phyloP scores from a whole-genome alignment of 2,797 vertebrate species.

The Periophthalmus magnuspinnatus region DNA sequence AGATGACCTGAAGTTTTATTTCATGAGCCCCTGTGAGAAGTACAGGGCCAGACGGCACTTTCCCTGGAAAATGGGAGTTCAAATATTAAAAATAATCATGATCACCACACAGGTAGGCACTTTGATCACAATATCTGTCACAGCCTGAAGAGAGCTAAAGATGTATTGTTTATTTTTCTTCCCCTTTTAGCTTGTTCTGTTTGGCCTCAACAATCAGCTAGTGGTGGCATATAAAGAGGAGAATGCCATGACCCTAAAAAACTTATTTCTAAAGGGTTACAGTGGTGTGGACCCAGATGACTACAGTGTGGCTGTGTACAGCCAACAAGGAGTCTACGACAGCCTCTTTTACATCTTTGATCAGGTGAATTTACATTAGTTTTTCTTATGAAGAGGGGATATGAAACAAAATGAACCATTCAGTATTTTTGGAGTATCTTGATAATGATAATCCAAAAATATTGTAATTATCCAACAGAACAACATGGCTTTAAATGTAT shows the following conservation, averaged over 20 bases:
- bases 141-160: not conserved
- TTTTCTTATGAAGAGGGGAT: not conserved
- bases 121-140: no score
- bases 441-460: no score
- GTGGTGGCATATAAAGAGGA: slow-evolving; percentile 96
- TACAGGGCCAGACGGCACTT: slow-evolving; percentile 86
- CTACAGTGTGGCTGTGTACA: slow-evolving; percentile 86
- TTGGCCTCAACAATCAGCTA: slow-evolving; percentile 94
- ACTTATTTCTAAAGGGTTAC: slow-evolving; percentile 90
- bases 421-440: no score
- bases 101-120: slow-evolving; percentile 89
- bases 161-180: not conserved
- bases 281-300: slow-evolving; percentile 88
- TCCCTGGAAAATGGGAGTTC: slow-evolving; percentile 95
- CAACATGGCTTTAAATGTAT: not conserved
- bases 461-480: no score
- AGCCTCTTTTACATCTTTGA: slow-evolving; percentile 86
- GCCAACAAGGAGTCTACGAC: slow-evolving; percentile 82
- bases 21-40: slow-evolving; percentile 98
- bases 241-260: slow-evolving; percentile 88
- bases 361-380: slow-evolving; percentile 80
- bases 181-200: slow-evolving; percentile 84
- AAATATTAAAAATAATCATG: slow-evolving; percentile 95
- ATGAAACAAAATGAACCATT: no score
- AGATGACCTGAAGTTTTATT: slow-evolving; percentile 93